Conservation (phyloP, 1,140 invertebrate genomes). For the Lepidurus couesii region DNA sequence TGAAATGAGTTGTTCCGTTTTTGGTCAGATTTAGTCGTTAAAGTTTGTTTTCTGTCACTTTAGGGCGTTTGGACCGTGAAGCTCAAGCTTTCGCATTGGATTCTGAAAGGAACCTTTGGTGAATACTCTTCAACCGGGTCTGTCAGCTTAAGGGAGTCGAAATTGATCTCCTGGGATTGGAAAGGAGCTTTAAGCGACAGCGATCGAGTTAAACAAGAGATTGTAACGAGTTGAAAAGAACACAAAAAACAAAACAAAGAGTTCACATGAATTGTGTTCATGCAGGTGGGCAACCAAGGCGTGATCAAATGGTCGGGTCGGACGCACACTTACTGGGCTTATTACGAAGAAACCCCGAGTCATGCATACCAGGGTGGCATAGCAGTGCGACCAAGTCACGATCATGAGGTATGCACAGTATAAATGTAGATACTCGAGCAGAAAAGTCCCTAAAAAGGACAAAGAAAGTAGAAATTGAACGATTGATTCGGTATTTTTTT, state of each 20-base stretch:
- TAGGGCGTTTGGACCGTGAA: neutral
- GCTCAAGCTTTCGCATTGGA: neutral
- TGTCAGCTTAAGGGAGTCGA: neutral
- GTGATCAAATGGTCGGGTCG: neutral
- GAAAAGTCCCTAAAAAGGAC: neutral
- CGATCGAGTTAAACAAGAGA: neutral
- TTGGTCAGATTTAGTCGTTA: neutral
- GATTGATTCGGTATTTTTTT: neutral
- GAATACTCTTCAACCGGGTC: neutral
- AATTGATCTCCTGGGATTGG: neutral
- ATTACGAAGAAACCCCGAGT: neutral
- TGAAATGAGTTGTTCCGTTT: neutral
- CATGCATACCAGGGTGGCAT: constrained; percentile 6
- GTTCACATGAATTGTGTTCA: neutral
- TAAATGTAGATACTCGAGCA: neutral
- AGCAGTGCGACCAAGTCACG: constrained; percentile 6
- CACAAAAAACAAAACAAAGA: neutral
- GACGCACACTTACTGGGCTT: neutral
- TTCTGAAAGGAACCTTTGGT: neutral
- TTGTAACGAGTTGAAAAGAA: neutral
- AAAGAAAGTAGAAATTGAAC: neutral
- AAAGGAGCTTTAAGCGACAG: neutral
- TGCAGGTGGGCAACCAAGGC: neutral
- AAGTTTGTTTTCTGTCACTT: neutral
- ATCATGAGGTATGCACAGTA: neutral